phyloP scores from a whole-genome alignment of 2,888 invertebrate genomes.

The Penaeus monodon region DNA sequence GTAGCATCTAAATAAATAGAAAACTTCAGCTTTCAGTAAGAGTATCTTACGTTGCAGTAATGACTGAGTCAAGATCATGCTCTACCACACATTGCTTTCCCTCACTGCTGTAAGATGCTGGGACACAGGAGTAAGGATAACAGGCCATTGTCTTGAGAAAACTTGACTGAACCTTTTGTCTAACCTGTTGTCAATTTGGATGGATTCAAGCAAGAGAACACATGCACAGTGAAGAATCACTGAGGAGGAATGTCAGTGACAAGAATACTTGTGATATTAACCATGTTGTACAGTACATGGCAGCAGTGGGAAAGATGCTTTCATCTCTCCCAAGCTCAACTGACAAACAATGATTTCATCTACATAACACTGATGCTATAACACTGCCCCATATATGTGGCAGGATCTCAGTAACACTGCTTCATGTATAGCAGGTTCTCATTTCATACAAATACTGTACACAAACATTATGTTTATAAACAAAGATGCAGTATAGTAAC shows the following conservation, averaged over 20 bases:
- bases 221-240: neutral
- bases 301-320: too few species aligned
- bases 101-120: too few species aligned
- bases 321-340: too few species aligned
- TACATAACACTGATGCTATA: slow-evolving; percentile 23
- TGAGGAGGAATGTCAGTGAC: neutral
- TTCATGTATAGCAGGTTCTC: slow-evolving; percentile 8
- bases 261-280: neutral
- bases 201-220: slow-evolving; percentile 41
- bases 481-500: too few species aligned
- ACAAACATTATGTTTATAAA: slow-evolving; percentile 5
- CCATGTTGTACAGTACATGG: neutral
- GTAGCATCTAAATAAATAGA: slow-evolving; percentile 6
- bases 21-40: too few species aligned
- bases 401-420: too few species aligned
- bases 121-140: too few species aligned
- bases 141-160: neutral
- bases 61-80: too few species aligned
- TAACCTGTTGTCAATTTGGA: slow-evolving; percentile 32
- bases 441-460: slow-evolving; percentile 11
- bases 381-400: neutral
- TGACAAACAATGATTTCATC: slow-evolving; percentile 3
- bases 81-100: too few species aligned
- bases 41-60: too few species aligned
- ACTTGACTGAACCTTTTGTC: slow-evolving; percentile 14